Base-by-base conservation (phyloP, 2,888 invertebrate genomes). In the Yponomeuta plumbellus region DNA sequence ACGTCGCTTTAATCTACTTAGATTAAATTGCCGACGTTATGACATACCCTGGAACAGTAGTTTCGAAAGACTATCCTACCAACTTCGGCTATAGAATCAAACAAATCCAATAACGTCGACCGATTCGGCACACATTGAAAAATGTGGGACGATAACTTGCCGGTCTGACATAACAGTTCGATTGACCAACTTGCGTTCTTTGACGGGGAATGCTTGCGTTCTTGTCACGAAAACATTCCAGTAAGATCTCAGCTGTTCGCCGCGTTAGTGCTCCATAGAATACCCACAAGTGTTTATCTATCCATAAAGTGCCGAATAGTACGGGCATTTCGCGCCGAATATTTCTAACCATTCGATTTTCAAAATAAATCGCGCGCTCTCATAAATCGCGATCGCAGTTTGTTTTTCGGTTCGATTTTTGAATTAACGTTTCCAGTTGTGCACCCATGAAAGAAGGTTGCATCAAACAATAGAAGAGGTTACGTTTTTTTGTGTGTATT, bases 171-270 rank as follows among this genome's bases (percentile, higher is more conserved):
- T 74, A 74, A 75, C 68, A 70, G 70, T 68, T 70, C 74, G 73
- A 77, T 76, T 79, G 79, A 79, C 80, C 79, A 74, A 74, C 75
- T 64, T 62, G 67, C 68, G 71, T 71, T 71, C 72, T 73, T 70
- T 69, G 61, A 69, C 71, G 75, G 74, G 75, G 75, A 75, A 77
- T 76, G 74, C 72, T 75, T 76, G 74, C 78, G 74, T 74, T 72
- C 79, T 74, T 75, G 76, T 78, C 78, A 79, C 76, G 78, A 75
- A 77, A 72, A 65, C 67, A 76, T 78, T 77, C 76, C 78, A 80
- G 79, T 80, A 68, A 70, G 73, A 75, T 76, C 76, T 76, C 74
- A 74, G 74, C 75, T 72, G 73, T 69, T 70, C 75, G 68, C 74
- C 75, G 70, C 73, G 76, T 68, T 74, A 75, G 76, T 75, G 69